Evolutionary conservation across 2,888 invertebrate genomes (phyloP).

Genomic region (Tipula vernalis): DNA sequence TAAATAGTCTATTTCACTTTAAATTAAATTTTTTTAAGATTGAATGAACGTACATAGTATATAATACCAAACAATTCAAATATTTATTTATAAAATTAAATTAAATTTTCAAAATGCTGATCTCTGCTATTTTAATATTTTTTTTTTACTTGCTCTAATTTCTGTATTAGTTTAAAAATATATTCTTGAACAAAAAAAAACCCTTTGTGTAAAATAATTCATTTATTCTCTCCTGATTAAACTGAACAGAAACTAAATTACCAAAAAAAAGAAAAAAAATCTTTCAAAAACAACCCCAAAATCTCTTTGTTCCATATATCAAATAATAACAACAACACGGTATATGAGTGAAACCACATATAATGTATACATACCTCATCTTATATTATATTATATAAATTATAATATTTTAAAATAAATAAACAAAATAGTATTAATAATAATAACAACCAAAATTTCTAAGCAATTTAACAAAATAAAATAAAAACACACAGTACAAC

Average conservation of each 20-base stretch:
- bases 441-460: background rate
- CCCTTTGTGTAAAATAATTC: background rate
- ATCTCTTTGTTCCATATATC: background rate
- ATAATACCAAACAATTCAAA: background rate
- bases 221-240: background rate
- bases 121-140: background rate
- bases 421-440: background rate
- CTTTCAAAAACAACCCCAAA: background rate
- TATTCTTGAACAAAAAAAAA: background rate
- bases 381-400: background rate
- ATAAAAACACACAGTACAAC: background rate
- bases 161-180: background rate
- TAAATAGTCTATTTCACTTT: too few species aligned
- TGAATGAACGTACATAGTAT: too few species aligned
- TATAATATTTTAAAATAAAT: background rate
- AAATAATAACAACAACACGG: background rate
- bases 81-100: background rate
- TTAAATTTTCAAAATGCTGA: background rate
- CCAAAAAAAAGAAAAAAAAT: background rate
- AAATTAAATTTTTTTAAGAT: too few species aligned
- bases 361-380: background rate
- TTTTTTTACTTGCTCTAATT: background rate
- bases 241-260: background rate
- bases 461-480: background rate
- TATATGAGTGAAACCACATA: background rate